Evolutionary conservation across 2,113 vertebrate species (phyloP), one percentile per base, ranked within the genome.

Genomic region (Cromileptes altivelis): DNA sequence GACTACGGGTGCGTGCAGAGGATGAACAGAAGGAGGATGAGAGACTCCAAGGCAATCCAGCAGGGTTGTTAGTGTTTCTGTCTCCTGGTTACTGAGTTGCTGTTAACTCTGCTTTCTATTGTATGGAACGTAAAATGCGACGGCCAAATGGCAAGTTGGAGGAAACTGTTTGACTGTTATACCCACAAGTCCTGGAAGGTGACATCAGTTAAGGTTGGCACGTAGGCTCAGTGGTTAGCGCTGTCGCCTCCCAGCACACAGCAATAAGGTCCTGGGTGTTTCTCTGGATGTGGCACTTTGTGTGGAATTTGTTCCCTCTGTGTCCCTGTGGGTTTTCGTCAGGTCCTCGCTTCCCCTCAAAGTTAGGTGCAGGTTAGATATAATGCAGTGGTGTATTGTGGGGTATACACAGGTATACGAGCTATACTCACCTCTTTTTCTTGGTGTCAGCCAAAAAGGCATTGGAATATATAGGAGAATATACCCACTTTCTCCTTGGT

Each of bases 201-300:
- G 79, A 89, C 85, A 85, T 87, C 87, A 91, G 76, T 23, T 2
- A 42, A 70, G 45, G 53, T 53, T 73, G 78, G 75, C 79, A 65
- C 57, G 6, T 17, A 30, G 17, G 15, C 70, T 70, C 60, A 1
- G 64, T 52, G 70, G 85, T 85, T 60, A 79, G 61, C 33, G 3
- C 60, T 72, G 85, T 79, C 49, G 67, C 78, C 78, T 73, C n/a
- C 7, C 45, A 56, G 61, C 67, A 60, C n/a, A 10, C 45, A 56
- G 61, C 67, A 60, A 49, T 63, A 69, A 50, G 50, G 47, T 69
- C 71, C 78, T 45, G 71, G 61, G 40, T 87, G 73, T 81, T 81
- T 73, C 77, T 75, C 55, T 60, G 89, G 70, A 63, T 81, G 58
- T 10, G 18, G 19, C 65, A 60, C 67, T 49, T 10, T 30, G 27